Evolutionary conservation across 2,113 vertebrate species (phyloP).

Genomic region (Alces alces): DNA sequence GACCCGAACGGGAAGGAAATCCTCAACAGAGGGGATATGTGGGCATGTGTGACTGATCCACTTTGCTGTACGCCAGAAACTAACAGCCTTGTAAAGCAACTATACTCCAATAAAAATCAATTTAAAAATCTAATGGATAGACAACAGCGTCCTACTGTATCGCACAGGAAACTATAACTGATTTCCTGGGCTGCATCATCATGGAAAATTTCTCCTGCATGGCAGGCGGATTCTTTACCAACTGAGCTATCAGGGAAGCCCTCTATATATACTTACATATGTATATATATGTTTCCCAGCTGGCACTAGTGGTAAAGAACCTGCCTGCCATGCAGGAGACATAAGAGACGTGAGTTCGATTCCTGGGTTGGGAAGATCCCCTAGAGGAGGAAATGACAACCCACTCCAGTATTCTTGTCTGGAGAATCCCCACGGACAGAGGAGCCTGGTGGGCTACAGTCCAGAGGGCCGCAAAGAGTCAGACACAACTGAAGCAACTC

Average conservation of each 20-base stretch:
- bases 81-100: not conserved
- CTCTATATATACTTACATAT: rapidly evolving
- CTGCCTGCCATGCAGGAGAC: not conserved
- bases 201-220: not conserved
- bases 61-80: not conserved
- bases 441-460: not conserved
- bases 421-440: not conserved
- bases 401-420: not conserved
- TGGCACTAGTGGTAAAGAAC: not conserved
- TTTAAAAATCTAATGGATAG: not conserved
- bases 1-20: not conserved
- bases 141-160: not conserved
- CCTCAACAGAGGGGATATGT: not conserved
- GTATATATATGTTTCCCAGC: not conserved
- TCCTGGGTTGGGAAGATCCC: not conserved
- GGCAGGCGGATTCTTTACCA: not conserved
- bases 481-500: not conserved
- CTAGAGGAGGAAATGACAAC: not conserved
- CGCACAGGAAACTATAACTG: not conserved
- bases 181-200: not conserved
- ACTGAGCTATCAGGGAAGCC: not conserved
- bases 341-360: not conserved
- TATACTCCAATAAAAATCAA: not conserved
- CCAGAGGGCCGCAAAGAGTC: not conserved
- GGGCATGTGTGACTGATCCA: rapidly evolving